Evolutionary conservation across 1,140 invertebrate species (phyloP).

Genomic region (Diabrotica undecimpunctata): DNA sequence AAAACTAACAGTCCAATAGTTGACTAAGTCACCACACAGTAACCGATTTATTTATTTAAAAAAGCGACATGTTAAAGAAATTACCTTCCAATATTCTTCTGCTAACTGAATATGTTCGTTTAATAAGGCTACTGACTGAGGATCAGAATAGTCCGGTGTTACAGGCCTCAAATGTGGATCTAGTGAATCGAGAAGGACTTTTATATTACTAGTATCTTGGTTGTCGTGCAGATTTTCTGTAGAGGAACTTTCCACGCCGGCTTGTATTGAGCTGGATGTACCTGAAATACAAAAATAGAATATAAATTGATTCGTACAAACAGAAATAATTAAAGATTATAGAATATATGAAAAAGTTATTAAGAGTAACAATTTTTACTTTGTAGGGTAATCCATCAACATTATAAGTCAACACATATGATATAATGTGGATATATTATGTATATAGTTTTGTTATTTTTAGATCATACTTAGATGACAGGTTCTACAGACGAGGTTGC

Average conservation of each 20-base stretch:
- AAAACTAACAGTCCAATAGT: too few relatives aligned
- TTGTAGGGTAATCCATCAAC: too few relatives aligned
- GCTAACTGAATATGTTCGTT: constrained; percentile 79
- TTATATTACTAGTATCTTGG: constrained; percentile 39
- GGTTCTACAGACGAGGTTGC: too few relatives aligned
- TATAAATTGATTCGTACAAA: neutral
- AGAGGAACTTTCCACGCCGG: constrained; percentile 30
- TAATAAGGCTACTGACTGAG: constrained; percentile 77
- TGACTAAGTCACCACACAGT: too few relatives aligned
- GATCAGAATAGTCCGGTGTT: constrained; percentile 71
- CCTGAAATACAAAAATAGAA: constrained; percentile 34
- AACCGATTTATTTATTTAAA: too few relatives aligned
- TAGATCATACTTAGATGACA: too few relatives aligned
- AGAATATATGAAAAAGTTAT: too few relatives aligned
- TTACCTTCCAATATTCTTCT: constrained; percentile 68
- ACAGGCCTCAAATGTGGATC: constrained; percentile 76
- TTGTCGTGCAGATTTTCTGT: constrained; percentile 22
- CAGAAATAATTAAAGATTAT: neutral
- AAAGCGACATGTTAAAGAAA: too few relatives aligned
- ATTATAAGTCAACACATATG: too few relatives aligned
- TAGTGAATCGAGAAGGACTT: constrained; percentile 64
- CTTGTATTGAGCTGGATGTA: constrained; percentile 37
- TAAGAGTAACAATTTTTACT: too few relatives aligned
- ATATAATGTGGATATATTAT: too few relatives aligned
- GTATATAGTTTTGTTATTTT: too few relatives aligned